phyloP scores from a whole-genome alignment of 2,888 invertebrate genomes.

The Phortica okadai region DNA sequence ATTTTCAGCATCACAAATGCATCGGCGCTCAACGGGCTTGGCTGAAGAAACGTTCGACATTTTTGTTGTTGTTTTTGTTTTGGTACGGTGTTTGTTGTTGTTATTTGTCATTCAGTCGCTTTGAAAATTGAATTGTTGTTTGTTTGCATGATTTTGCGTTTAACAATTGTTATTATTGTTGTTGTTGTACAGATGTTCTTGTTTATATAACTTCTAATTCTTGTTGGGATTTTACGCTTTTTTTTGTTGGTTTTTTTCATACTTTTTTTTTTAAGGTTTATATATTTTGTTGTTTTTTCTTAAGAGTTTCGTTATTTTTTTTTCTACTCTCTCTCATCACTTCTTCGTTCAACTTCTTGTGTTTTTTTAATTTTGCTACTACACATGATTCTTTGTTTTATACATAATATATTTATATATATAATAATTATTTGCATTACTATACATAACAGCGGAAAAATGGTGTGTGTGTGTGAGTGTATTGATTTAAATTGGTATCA shows the following conservation, averaged over 20 bases:
- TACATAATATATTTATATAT: slow-evolving; percentile 72
- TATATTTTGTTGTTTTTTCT: slow-evolving; percentile 54
- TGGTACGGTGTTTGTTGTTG: slow-evolving; percentile 24
- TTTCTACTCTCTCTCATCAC: slow-evolving; percentile 50
- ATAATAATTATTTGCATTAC: slow-evolving; percentile 72
- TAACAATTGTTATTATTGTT: slow-evolving; percentile 37
- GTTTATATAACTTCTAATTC: slow-evolving; percentile 66
- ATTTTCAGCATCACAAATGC: slow-evolving; percentile 73
- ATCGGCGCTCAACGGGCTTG: slow-evolving; percentile 65
- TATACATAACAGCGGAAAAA: slow-evolving; percentile 75
- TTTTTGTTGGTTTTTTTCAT: slow-evolving; percentile 54
- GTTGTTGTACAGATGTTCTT: slow-evolving; percentile 50
- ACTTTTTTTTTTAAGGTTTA: slow-evolving; percentile 55
- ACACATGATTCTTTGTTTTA: slow-evolving; percentile 66
- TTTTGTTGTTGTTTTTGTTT: slow-evolving; percentile 15
- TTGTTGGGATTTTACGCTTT: slow-evolving; percentile 70
- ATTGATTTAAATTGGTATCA: slow-evolving; percentile 44
- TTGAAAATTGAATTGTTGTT: not conserved
- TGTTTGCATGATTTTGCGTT: slow-evolving; percentile 26
- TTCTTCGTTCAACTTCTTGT: slow-evolving; percentile 47
- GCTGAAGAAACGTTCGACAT: slow-evolving; percentile 36
- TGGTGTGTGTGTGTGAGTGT: slow-evolving; percentile 50
- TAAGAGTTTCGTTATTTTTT: slow-evolving; percentile 48
- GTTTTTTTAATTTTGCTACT: slow-evolving; percentile 69
- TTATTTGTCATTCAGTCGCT: slow-evolving; percentile 36